Evolutionary conservation across 1,140 invertebrate genomes (phyloP).

Genomic region (Drosophila nigromelanica): DNA sequence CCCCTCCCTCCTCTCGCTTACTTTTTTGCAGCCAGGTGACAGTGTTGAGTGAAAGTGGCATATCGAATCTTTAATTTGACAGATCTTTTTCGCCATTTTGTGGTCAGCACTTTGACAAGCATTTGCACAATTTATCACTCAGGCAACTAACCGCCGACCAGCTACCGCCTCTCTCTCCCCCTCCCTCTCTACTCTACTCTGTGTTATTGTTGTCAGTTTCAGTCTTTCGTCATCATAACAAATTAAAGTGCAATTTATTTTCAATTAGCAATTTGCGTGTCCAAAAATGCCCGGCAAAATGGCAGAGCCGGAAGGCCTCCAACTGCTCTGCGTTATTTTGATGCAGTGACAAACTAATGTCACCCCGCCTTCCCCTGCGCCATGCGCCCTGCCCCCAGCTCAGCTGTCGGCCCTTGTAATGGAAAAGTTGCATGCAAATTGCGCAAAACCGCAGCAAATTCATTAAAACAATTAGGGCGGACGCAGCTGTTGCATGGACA

Average conservation of each 20-base stretch:
- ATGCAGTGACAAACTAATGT: slow-evolving; percentile 56
- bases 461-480: slow-evolving; percentile 77
- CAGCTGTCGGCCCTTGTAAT: slow-evolving; percentile 54
- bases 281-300: slow-evolving; percentile 48
- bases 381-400: background rate
- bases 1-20: background rate
- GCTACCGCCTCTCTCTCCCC: background rate
- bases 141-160: slow-evolving; percentile 18
- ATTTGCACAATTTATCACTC: slow-evolving; percentile 73
- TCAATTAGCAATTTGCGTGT: slow-evolving; percentile 80
- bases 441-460: slow-evolving; percentile 77
- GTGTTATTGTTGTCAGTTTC: background rate
- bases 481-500: slow-evolving; percentile 58
- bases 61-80: slow-evolving; percentile 61
- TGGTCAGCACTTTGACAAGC: slow-evolving; percentile 67
- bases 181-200: too few relatives aligned
- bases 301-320: slow-evolving; percentile 41
- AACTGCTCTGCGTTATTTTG: slow-evolving; percentile 43
- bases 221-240: slow-evolving; percentile 55
- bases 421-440: slow-evolving; percentile 77
- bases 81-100: slow-evolving; percentile 58
- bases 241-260: slow-evolving; percentile 82
- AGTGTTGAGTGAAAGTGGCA: slow-evolving; percentile 45
- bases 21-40: slow-evolving; percentile 10
- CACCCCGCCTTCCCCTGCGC: slow-evolving; percentile 1